phyloP scores from a whole-genome alignment of 1,140 invertebrate species.

The Pantala flavescens region DNA sequence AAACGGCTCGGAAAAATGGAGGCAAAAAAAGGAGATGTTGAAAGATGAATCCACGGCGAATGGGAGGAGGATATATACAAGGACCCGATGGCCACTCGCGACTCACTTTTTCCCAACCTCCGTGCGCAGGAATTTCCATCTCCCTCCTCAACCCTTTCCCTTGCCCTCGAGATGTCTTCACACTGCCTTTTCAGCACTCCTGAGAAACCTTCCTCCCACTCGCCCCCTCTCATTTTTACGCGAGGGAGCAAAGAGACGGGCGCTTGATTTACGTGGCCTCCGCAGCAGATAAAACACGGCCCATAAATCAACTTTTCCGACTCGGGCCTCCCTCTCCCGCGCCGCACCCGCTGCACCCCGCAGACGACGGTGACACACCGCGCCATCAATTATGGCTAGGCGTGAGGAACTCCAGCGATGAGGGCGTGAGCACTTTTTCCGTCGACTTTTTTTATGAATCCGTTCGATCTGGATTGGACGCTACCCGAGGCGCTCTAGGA shows the following conservation, averaged over 20 bases:
- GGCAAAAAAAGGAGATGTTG: too few relatives aligned
- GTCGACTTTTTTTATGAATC: too few relatives aligned
- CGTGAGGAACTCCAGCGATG: background rate
- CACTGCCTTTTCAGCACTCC: background rate
- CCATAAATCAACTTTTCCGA: slow-evolving; percentile 3
- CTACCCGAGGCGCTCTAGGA: too few relatives aligned
- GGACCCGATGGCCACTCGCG: too few relatives aligned
- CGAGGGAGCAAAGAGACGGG: slow-evolving; percentile 1
- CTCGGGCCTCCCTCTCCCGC: background rate
- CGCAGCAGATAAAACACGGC: background rate
- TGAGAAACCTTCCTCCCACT: background rate
- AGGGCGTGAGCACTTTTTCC: too few relatives aligned
- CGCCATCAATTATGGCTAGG: background rate
- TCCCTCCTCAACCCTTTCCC: background rate
- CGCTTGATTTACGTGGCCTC: slow-evolving; percentile 1
- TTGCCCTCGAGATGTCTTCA: background rate
- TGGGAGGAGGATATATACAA: too few relatives aligned
- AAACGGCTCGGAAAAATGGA: too few relatives aligned
- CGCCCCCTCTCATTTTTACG: background rate
- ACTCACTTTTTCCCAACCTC: too few relatives aligned
- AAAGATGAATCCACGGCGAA: too few relatives aligned
- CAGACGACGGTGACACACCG: background rate
- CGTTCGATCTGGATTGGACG: too few relatives aligned
- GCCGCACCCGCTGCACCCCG: background rate
- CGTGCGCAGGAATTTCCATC: background rate